Evolutionary conservation across 2,888 invertebrate species (phyloP).

Genomic region (Mimachlamys varia): DNA sequence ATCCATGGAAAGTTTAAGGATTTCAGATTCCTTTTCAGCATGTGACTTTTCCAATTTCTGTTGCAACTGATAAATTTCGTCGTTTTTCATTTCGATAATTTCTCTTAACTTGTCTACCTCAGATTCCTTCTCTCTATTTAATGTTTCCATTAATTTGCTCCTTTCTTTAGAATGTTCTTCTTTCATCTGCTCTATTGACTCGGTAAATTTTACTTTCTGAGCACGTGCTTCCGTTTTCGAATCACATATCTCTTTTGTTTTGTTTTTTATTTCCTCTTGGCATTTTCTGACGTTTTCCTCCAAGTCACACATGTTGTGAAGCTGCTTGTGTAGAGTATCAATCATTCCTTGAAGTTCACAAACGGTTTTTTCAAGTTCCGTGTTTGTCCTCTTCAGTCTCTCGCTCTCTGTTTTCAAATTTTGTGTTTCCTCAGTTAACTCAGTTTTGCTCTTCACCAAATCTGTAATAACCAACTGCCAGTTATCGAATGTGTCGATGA

Average conservation of each 20-base stretch:
- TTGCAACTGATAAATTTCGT: constrained; percentile 54
- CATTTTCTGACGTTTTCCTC: constrained; percentile 46
- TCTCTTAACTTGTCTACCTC: constrained; percentile 43
- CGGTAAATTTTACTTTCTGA: neutral
- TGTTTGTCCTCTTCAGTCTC: constrained; percentile 32
- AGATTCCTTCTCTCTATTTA: constrained; percentile 43
- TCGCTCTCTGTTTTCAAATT: constrained; percentile 22
- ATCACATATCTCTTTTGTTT: constrained; percentile 1
- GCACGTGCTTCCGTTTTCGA: neutral
- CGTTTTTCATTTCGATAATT: constrained; percentile 43
- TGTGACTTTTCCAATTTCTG: constrained; percentile 42
- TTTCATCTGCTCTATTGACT: constrained; percentile 25
- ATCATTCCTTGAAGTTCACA: constrained; percentile 51
- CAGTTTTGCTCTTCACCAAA: constrained; percentile 43
- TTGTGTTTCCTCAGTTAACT: constrained; percentile 41
- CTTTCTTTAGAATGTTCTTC: constrained; percentile 46
- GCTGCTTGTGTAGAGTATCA: constrained; percentile 42
- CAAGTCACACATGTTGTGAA: constrained; percentile 46
- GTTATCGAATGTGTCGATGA: constrained; percentile 47
- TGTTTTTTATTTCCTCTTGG: constrained; percentile 29
- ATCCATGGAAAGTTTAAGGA: constrained; percentile 52
- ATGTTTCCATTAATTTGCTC: constrained; percentile 41
- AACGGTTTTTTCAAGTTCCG: constrained; percentile 55
- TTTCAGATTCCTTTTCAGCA: constrained; percentile 54
- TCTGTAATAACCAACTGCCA: constrained; percentile 40